Percentiles rank a stretch among this genome's conserved stretches.
phyloP scores from a whole-genome alignment of 2,113 vertebrate species.

The Gavialis gangeticus region DNA sequence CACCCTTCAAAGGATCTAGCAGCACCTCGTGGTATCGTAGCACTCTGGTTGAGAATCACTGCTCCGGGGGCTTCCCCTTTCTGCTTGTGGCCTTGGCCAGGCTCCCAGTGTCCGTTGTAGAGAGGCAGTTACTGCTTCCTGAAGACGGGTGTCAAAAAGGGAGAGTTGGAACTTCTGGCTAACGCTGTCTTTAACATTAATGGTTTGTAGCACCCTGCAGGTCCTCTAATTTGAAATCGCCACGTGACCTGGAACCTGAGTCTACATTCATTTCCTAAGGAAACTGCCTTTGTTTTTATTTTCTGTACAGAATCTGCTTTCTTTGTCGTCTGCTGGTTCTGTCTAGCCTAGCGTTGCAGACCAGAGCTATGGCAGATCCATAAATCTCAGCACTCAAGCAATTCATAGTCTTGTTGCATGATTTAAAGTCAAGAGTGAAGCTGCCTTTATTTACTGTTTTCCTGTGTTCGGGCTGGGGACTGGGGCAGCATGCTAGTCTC shows the following conservation, averaged over 20 bases:
- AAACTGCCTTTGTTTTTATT: neutral
- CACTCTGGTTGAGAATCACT: too few relatives aligned
- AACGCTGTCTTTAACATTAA: neutral
- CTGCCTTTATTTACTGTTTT: slow-evolving; percentile 32
- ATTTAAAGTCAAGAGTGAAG: slow-evolving; percentile 54
- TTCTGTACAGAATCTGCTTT: neutral
- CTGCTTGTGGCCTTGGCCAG: neutral
- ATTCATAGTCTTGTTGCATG: neutral
- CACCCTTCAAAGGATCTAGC: too few relatives aligned
- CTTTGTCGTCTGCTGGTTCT: neutral
- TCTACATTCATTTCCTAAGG: neutral
- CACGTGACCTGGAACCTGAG: neutral
- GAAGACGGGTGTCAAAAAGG: neutral
- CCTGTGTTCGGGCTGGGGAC: slow-evolving; percentile 37
- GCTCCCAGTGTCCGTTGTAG: neutral
- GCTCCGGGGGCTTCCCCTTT: neutral
- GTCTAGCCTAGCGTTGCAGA: neutral
- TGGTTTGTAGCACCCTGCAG: neutral
- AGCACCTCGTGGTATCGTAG: too few relatives aligned
- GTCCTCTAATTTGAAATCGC: neutral
- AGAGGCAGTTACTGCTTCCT: neutral
- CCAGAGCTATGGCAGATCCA: neutral
- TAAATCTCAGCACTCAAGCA: slow-evolving; percentile 7
- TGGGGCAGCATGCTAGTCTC: slow-evolving; percentile 61
- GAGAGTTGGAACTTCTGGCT: neutral